Evolutionary conservation across 2,888 invertebrate genomes (phyloP).

Genomic region (Brenthis ino): DNA sequence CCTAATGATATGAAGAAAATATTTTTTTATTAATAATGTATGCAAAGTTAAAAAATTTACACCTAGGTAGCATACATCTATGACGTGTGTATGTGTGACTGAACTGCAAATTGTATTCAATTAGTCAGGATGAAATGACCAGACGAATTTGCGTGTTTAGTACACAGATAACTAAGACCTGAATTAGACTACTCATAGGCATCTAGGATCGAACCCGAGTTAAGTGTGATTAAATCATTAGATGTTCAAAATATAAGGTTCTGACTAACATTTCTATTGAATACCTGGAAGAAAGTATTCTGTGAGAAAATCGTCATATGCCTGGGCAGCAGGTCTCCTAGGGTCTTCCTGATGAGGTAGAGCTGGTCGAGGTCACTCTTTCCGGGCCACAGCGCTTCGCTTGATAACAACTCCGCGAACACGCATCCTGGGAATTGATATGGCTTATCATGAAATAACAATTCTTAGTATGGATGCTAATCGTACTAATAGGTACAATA

Average conservation of each 20-base stretch:
- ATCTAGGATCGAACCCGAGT: too few species aligned
- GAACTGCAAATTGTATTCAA: too few species aligned
- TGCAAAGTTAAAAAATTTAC: background rate
- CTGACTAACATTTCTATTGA: background rate
- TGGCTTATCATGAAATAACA: background rate
- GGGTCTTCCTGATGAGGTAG: slow-evolving; percentile 95
- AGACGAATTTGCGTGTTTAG: too few species aligned
- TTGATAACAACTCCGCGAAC: slow-evolving; percentile 92
- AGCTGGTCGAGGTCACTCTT: slow-evolving; percentile 99
- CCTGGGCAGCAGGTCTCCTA: slow-evolving; percentile 95
- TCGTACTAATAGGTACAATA: too few species aligned
- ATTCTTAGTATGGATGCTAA: too few species aligned
- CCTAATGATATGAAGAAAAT: slow-evolving; percentile 72
- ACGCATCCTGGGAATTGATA: slow-evolving; percentile 86
- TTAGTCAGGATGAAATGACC: too few species aligned
- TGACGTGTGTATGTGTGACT: too few species aligned
- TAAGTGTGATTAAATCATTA: too few species aligned
- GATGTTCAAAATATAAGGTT: background rate
- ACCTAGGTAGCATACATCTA: too few species aligned
- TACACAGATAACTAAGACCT: too few species aligned
- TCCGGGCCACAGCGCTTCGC: slow-evolving; percentile 98
- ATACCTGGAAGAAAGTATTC: slow-evolving; percentile 92
- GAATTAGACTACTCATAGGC: too few species aligned
- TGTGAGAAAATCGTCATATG: slow-evolving; percentile 98
- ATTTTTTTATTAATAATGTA: background rate